phyloP scores from a whole-genome alignment of 2,113 vertebrate species.

The Ciconia boyciana region DNA sequence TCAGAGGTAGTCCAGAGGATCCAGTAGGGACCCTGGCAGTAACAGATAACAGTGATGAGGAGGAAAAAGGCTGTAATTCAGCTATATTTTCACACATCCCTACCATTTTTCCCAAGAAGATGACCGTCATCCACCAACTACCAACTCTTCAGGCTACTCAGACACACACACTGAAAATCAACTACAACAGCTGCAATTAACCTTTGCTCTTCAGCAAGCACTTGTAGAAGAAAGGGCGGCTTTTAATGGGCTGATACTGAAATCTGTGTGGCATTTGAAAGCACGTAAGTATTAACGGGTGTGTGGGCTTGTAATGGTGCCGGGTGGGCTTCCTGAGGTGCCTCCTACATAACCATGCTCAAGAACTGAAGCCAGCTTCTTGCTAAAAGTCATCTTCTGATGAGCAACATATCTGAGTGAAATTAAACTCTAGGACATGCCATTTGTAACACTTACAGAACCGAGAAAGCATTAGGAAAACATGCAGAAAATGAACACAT shows the following conservation, averaged over 20 bases:
- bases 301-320: not conserved
- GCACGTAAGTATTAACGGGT: not conserved
- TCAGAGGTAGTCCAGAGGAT: not conserved
- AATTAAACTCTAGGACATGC: not conserved
- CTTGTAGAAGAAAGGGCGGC: not conserved
- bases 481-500: not conserved
- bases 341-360: not conserved
- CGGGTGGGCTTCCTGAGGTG: not conserved
- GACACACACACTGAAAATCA: not conserved
- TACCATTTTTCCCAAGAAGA: not conserved
- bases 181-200: not conserved
- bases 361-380: not conserved
- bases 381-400: not conserved
- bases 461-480: not conserved
- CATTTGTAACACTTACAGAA: not conserved
- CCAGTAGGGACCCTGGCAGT: not conserved
- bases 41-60: not conserved
- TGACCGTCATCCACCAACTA: not conserved
- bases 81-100: not conserved
- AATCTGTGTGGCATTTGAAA: not conserved
- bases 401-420: not conserved
- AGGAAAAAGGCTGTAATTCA: not conserved
- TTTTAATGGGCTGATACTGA: not conserved
- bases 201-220: not conserved
- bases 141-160: not conserved